phyloP scores from a whole-genome alignment of 2,888 invertebrate genomes.

The Apodemia mormo region DNA sequence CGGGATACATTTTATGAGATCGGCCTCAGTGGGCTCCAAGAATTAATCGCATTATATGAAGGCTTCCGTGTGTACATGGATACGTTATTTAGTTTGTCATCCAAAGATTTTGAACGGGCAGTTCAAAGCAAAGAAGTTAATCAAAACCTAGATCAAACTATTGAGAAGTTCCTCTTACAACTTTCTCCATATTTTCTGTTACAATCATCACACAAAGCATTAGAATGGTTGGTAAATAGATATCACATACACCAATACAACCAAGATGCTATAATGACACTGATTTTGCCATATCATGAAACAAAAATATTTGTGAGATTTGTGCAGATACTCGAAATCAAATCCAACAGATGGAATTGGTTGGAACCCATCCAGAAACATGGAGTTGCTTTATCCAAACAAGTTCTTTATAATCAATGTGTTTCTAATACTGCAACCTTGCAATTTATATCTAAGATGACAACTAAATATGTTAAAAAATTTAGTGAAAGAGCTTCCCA shows the following conservation, averaged over 20 bases:
- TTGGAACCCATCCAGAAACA: conserved; percentile 87
- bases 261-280: conserved; percentile 88
- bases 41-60: conserved; percentile 88
- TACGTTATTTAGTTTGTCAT: conserved; percentile 88
- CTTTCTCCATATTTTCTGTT: conserved; percentile 95
- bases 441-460: conserved; percentile 56
- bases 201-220: conserved; percentile 90
- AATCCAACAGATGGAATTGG: conserved; percentile 89
- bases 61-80: conserved; percentile 87
- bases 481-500: conserved; percentile 81
- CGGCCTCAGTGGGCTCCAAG: conserved; percentile 92
- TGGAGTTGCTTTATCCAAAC: conserved; percentile 87
- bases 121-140: conserved; percentile 89
- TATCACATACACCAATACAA: conserved; percentile 95
- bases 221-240: conserved; percentile 97
- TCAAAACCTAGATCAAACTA: conserved; percentile 86
- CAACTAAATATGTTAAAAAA: conserved; percentile 76
- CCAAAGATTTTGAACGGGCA: conserved; percentile 90
- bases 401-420: conserved; percentile 87
- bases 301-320: conserved; percentile 93
- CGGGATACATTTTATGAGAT: conserved; percentile 92
- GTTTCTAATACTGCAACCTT: conserved; percentile 70
- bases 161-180: conserved; percentile 89
- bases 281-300: conserved; percentile 96
- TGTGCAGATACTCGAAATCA: conserved; percentile 88